Conservation (phyloP, 1,140 invertebrate genomes). For the Eubasilissa regina region DNA sequence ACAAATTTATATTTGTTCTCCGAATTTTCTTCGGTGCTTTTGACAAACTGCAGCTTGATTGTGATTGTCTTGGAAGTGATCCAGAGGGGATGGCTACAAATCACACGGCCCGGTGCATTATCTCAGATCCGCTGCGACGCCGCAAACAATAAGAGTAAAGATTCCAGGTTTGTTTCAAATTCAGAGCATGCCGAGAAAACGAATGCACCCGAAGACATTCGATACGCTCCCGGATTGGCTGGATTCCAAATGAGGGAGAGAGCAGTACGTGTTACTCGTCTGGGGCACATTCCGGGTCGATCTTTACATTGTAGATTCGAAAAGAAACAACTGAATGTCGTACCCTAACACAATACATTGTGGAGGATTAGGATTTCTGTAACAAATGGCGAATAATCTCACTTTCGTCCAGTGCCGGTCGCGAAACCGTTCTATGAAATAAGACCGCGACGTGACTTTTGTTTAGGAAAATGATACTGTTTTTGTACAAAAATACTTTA, state of each 20-base stretch:
- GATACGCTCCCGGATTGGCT: constrained; percentile 38
- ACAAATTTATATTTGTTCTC: constrained; percentile 18
- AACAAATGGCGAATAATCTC: too few species aligned
- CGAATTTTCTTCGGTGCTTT: neutral
- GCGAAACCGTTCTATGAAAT: neutral
- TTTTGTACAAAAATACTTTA: constrained; percentile 1
- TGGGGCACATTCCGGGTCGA: too few species aligned
- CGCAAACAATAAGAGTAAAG: neutral
- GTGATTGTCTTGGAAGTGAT: constrained; percentile 15
- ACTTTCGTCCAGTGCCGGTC: too few species aligned
- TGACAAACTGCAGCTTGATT: constrained; percentile 27
- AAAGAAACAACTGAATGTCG: too few species aligned
- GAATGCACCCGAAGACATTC: constrained; percentile 37
- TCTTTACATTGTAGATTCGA: too few species aligned
- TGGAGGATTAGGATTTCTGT: too few species aligned
- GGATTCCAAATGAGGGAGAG: neutral
- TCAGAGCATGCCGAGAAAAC: constrained; percentile 40
- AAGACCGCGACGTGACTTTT: neutral
- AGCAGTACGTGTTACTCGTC: too few species aligned
- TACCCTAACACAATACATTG: too few species aligned
- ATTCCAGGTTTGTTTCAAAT: constrained; percentile 17
- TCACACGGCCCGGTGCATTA: neutral
- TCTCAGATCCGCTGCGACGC: neutral
- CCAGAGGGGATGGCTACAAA: constrained; percentile 9
- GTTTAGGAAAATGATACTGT: neutral